phyloP scores from a whole-genome alignment of 1,140 invertebrate genomes.

The Pseudoatta argentina region DNA sequence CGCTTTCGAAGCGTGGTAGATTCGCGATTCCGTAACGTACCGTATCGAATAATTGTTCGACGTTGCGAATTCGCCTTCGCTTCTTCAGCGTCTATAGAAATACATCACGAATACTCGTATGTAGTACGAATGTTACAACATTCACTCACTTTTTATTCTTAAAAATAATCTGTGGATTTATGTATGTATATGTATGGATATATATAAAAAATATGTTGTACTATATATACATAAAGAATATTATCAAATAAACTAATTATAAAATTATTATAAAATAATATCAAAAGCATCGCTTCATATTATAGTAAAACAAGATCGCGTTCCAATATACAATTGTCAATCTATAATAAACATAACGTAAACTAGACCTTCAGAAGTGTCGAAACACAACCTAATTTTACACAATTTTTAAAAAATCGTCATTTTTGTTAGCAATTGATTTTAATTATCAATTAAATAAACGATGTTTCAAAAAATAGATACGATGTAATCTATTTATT shows the following conservation, averaged over 20 bases:
- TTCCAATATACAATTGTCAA: no score
- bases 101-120: not conserved
- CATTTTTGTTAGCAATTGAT: not conserved
- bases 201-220: no score
- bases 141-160: not conserved
- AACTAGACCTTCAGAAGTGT: no score
- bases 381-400: not conserved
- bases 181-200: no score
- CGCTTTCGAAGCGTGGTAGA: slow-evolving; percentile 19
- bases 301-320: not conserved
- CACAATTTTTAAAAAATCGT: not conserved
- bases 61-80: slow-evolving; percentile 34
- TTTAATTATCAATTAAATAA: not conserved
- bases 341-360: no score
- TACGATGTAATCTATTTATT: not conserved
- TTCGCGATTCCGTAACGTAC: slow-evolving; percentile 51
- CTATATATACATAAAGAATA: not conserved
- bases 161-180: not conserved
- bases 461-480: not conserved
- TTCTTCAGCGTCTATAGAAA: slow-evolving; percentile 21
- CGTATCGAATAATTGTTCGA: slow-evolving; percentile 51
- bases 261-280: not conserved
- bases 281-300: not conserved
- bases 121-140: not conserved
- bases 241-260: not conserved